Evolutionary conservation across 2,113 vertebrate genomes (phyloP), one percentile per base, ranked within the genome.

Genomic region (Phainopepla nitens): DNA sequence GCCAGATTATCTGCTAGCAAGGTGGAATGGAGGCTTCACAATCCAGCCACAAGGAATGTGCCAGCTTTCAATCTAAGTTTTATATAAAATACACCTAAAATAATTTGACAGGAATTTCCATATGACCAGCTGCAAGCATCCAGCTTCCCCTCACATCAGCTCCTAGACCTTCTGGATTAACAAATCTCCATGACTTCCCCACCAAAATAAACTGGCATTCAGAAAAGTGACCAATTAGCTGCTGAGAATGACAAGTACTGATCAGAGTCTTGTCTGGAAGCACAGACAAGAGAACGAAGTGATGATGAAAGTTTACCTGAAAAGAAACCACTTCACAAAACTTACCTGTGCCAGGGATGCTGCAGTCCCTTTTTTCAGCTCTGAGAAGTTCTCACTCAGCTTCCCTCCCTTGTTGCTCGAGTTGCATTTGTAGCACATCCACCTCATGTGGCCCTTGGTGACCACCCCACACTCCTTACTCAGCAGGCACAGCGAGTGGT

Each of bases 341-440:
- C 97, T 95, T 61, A 99, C 99, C 99, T 99, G 99, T 51, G 98
- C 98, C 60, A 99, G 96, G 25, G 98, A 98, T 33, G 49, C 96
- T 76, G 89, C 93, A 82, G 73, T 97, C 93, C 94, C 97, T 86
- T 96, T 98, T 95, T 85, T 98, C 7, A 95, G 66, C 62, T 98
- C 98, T 2, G 95, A 86, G 35, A 97, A 95, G 81, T 84, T 97
- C 78, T 98, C 96, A 5, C 97, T 97, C 15, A 97, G 91, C 83
- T 98, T 98, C 58, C 98, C 98, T 36, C 97, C 98, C 93, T 98
- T 98, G 87, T 95, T 98, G 88, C 97, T 98, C 3, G 98, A 99
- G 18, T 97, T 99, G 97, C 99, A 99, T 68, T 99, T 99, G 95
- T 99, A 99, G 97, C 99, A 99, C 62, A 98, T 99, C 99, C 99